Base-by-base conservation (phyloP, 2,797 vertebrate genomes). In the Lithobates pipiens region DNA sequence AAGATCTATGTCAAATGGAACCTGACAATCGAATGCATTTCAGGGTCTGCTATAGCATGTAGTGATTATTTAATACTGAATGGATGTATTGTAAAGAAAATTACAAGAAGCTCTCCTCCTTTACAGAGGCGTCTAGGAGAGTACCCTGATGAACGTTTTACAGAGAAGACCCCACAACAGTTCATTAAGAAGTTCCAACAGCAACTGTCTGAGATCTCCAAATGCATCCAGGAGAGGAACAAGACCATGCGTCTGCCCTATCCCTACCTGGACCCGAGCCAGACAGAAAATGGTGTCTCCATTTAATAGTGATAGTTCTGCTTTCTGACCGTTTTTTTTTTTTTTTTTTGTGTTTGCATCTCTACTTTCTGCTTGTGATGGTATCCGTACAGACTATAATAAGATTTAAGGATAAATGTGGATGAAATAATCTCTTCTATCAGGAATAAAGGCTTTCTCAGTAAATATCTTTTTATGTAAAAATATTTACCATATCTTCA, bases 241-340 rank as follows among this genome's bases (percentile, higher is more conserved):
- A 88, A 89, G 18, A 85, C 86, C 0, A 86, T 95, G 44, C 88
- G 90, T 10, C 76, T 96, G 16, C 93, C 95, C 0, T 96, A 96
- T 74, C 75, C 79, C 0, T 96, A 96, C 86, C 88, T 96, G 32
- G 89, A 90, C 39, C 96, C 96, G 0, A 75, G 88, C 3, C 3
- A 21, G 67, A 93, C 95, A 0, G 96, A 96, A 86, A 96, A 96
- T 91, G 95, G 95, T 18, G 91, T 96, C 34, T 92, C 96, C 21
- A 95, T 96, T 70, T 97, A 91, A 69, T 1, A 6, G 13, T 5
- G 39, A 39, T 39, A 9, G 39, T 8, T 39, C 7, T 39, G 9
- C 50, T 54, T 15, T 3, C 50, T 16, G 4, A 16, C 16, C 6
- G 7, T 39, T 9, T 39, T 0, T 36, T 39, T 39, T 39, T 7